Evolutionary conservation across 2,888 invertebrate species (phyloP), one percentile per base, ranked within the genome.

Genomic region (Diploptera punctata): DNA sequence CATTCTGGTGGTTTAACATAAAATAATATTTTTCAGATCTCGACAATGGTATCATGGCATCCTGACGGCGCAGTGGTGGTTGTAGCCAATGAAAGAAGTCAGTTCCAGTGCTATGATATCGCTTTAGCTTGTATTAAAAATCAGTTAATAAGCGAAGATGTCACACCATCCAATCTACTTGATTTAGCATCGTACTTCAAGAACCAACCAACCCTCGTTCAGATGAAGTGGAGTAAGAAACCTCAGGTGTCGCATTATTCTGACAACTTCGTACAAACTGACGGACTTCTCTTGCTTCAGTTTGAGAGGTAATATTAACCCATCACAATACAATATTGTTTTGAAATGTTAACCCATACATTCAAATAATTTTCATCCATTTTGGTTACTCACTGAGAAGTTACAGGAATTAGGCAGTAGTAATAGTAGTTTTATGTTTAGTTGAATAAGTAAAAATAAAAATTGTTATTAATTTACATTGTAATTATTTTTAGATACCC

Each of bases 61-160:
- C 87, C 87, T 24, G 88, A 89, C 76, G 91, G 91, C 38, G 89
- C 89, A 38, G 79, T 93, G 70, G 86, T 91, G 29, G 86, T 90
- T 73, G 87, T 92, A 26, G 88, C 88, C 44, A 92, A 92, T 79
- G 89, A 91, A 77, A 85, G 88, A 74, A 91, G 92, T 4, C 91
- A 92, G 79, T 84, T 93, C 73, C 91, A 93, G 82, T 90, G 91
- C 80, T 93, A 90, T 80, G 93, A 94, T 80, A 84, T 90, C 75
- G 90, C 93, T 2, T 83, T 93, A 72, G 87, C 88, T 26, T 87
- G 88, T 71, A 83, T 93, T 61, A 88, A 87, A 77, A 87, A 88
- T 77, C 91, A 92, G 79, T 82, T 92, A 67, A 82, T 89, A 31
- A 87, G 87, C 72, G 92, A 92, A 81, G 91, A 91, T 78, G 84